phyloP scores from a whole-genome alignment of 1,140 invertebrate species.

The Triops cancriformis region DNA sequence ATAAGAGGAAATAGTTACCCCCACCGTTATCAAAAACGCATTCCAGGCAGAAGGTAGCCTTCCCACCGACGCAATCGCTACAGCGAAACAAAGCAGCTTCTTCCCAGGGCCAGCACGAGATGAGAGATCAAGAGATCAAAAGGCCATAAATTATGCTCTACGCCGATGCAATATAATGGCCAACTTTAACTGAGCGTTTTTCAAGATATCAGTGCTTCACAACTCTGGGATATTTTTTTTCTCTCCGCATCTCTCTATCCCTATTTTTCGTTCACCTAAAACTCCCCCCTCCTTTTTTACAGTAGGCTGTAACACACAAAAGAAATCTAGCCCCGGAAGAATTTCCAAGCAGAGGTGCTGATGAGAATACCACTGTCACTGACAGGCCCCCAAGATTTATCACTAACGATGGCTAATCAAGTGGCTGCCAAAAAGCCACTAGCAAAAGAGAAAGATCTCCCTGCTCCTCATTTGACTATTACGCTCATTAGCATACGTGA shows the following conservation, averaged over 20 bases:
- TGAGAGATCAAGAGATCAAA: constrained; percentile 14
- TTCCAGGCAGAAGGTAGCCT: constrained; percentile 2
- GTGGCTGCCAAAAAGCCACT: constrained; percentile 5
- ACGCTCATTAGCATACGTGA: background rate
- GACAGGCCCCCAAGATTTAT: constrained; percentile 1
- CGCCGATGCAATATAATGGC: constrained; percentile 5
- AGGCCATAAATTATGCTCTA: constrained; percentile 1
- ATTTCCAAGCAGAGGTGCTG: background rate
- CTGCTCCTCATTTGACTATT: background rate
- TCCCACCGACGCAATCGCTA: background rate
- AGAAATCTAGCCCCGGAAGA: background rate
- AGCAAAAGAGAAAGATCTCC: background rate
- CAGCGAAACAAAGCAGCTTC: background rate
- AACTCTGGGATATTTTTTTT: background rate
- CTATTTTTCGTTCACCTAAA: no score
- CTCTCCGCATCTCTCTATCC: no score
- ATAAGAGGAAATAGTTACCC: background rate
- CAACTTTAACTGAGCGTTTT: constrained; percentile 2
- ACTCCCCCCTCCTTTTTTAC: background rate
- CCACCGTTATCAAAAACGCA: background rate
- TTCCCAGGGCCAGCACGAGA: background rate
- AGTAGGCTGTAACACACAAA: background rate
- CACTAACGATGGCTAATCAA: constrained; percentile 10
- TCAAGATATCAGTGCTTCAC: background rate
- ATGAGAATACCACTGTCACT: constrained; percentile 6